Conservation (phyloP, 2,113 vertebrate genomes). For the Thryonomys swinderianus region DNA sequence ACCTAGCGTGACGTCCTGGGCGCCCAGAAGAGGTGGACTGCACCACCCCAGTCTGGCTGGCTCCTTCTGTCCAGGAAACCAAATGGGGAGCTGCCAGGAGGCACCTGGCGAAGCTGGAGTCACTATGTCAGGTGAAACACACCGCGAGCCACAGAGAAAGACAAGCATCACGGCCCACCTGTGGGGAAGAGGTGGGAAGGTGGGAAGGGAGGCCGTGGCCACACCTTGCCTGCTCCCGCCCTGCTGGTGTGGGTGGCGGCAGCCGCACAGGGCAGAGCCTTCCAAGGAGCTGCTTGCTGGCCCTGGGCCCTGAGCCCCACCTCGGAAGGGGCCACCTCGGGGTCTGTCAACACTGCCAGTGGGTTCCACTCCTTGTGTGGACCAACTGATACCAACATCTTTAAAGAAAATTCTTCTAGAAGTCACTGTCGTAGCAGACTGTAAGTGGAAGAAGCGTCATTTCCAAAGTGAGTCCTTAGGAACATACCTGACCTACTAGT, state of each 20-base stretch:
- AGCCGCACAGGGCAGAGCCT: neutral
- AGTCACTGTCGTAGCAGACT: neutral
- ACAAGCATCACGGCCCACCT: no score
- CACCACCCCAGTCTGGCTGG: neutral
- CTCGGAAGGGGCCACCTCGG: neutral
- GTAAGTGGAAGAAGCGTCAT: neutral
- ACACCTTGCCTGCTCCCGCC: neutral
- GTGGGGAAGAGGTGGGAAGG: neutral
- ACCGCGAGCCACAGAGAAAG: neutral
- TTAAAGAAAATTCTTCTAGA: neutral
- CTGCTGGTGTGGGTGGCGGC: neutral
- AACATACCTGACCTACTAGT: conserved; percentile 96
- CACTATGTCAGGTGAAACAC: neutral
- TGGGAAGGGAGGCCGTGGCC: neutral
- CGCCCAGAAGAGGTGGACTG: neutral
- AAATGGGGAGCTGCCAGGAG: neutral
- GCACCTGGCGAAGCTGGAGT: neutral
- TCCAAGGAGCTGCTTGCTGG: neutral
- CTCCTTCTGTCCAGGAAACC: neutral
- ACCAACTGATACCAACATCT: neutral
- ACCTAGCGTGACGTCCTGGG: neutral
- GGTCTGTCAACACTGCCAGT: rapidly evolving
- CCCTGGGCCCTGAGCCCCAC: no score
- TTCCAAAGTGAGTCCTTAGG: neutral
- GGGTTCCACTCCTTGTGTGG: neutral